phyloP scores from a whole-genome alignment of 92 coral and sea anemone species.

The Chrysogorgia sp. region DNA sequence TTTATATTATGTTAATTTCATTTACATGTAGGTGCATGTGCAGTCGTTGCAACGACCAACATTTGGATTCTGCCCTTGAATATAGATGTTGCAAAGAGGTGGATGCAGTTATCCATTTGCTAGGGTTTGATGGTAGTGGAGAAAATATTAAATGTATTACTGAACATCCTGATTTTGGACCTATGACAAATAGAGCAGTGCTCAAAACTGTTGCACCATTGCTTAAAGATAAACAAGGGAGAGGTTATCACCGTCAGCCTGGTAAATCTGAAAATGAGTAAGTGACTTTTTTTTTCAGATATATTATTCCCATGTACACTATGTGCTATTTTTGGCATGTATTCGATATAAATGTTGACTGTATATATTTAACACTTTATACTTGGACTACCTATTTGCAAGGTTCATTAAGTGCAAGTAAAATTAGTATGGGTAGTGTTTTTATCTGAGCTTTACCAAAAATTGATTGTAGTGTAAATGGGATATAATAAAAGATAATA shows the following conservation, averaged over 20 bases:
- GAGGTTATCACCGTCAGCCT: conserved; percentile 37
- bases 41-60: neutral
- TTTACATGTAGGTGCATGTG: conserved; percentile 36
- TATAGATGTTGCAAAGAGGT: conserved; percentile 50
- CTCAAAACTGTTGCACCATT: conserved; percentile 54
- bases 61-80: conserved; percentile 39
- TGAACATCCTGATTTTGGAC: too few relatives aligned
- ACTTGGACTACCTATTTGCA: too few relatives aligned
- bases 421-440: too few relatives aligned
- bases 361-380: too few relatives aligned
- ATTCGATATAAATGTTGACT: too few relatives aligned
- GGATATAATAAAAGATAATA: too few relatives aligned
- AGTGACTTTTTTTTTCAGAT: conserved; percentile 7
- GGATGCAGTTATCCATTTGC: conserved; percentile 12
- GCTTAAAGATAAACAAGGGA: conserved; percentile 48
- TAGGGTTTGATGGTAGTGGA: conserved; percentile 28
- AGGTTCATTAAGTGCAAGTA: too few relatives aligned
- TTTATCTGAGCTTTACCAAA: too few relatives aligned
- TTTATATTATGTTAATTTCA: neutral
- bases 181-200: too few relatives aligned
- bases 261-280: conserved; percentile 56
- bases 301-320: neutral
- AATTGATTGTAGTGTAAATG: too few relatives aligned
- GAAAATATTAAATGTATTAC: too few relatives aligned
- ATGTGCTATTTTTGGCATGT: neutral